A percentile compares a stretch with the other conserved stretches of the same genome.
phyloP scores from a whole-genome alignment of 2,113 vertebrate species.

The Pseudorhombus dupliciocellatus region DNA sequence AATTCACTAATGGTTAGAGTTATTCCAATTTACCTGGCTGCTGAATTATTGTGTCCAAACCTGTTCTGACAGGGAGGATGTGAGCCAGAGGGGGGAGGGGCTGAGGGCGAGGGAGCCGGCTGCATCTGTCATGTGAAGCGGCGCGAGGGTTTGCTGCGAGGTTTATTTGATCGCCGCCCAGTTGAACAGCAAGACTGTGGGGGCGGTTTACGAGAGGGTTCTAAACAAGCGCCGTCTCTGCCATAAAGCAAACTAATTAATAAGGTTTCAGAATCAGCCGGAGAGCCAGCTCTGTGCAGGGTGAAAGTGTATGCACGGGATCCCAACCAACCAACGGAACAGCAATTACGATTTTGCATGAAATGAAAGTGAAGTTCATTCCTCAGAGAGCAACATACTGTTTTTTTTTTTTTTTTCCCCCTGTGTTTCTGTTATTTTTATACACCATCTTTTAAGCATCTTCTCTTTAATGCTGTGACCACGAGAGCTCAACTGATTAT shows the following conservation, averaged over 20 bases:
- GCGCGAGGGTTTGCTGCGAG: constrained; percentile 36
- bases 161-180: constrained; percentile 61
- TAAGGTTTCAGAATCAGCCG: constrained; percentile 44
- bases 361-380: constrained; percentile 50
- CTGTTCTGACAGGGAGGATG: constrained; percentile 60
- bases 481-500: constrained; percentile 24
- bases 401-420: neutral
- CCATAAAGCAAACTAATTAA: constrained; percentile 79
- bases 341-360: constrained; percentile 62
- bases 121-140: constrained; percentile 59
- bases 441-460: constrained; percentile 13
- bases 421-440: constrained; percentile 22
- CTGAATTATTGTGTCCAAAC: constrained; percentile 78
- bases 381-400: constrained; percentile 14
- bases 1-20: constrained; percentile 84
- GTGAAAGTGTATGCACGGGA: neutral
- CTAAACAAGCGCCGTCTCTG: constrained; percentile 61
- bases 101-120: constrained; percentile 28
- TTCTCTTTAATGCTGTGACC: constrained; percentile 18
- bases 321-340: constrained; percentile 45
- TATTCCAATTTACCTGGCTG: constrained; percentile 82
- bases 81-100: constrained; percentile 11
- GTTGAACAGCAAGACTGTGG: constrained; percentile 47
- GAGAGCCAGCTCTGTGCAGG: neutral
- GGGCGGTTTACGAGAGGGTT: constrained; percentile 59